These are phyloP conservation scores for Drosophila borealis DNA, from an alignment of 2,888 invertebrate genomes.

Conservation along the genomic window DNA sequence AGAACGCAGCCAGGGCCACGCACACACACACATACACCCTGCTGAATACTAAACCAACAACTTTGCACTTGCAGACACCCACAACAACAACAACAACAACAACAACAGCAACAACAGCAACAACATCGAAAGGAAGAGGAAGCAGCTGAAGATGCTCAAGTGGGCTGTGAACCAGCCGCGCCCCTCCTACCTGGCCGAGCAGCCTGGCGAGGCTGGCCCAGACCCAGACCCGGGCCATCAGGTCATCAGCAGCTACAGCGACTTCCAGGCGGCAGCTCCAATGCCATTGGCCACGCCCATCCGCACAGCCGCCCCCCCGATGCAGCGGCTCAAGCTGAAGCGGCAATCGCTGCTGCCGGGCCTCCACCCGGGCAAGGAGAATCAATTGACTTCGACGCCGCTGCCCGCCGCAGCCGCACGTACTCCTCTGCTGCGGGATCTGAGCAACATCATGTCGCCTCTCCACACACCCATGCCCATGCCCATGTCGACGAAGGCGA, in stretches of 20 bases:
- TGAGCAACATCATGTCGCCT: constrained; percentile 78
- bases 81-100: constrained; percentile 15
- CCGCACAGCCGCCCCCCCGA: neutral
- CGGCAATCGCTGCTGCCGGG: constrained; percentile 50
- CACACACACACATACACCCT: constrained; percentile 4
- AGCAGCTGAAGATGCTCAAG: constrained; percentile 77
- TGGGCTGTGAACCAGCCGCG: constrained; percentile 84
- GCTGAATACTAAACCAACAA: constrained; percentile 28
- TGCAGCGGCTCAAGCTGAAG: constrained; percentile 34
- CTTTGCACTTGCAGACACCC: constrained; percentile 57
- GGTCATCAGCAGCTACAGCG: constrained; percentile 18
- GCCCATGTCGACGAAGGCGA: neutral
- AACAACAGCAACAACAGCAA: constrained; percentile 3
- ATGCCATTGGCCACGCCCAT: constrained; percentile 5
- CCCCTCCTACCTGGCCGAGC: constrained; percentile 71
- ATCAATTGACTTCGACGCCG: constrained; percentile 82
- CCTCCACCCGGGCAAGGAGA: constrained; percentile 73
- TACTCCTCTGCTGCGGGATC: constrained; percentile 69
- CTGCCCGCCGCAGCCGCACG: constrained; percentile 42
- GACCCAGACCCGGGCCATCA: neutral
- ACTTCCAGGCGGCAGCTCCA: constrained; percentile 23
- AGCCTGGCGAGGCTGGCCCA: neutral
- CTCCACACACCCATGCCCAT: neutral
- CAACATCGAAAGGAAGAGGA: neutral
- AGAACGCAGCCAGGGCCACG: neutral